Base-by-base conservation (phyloP, 2,113 vertebrate species). In the Takifugu bimaculatus region DNA sequence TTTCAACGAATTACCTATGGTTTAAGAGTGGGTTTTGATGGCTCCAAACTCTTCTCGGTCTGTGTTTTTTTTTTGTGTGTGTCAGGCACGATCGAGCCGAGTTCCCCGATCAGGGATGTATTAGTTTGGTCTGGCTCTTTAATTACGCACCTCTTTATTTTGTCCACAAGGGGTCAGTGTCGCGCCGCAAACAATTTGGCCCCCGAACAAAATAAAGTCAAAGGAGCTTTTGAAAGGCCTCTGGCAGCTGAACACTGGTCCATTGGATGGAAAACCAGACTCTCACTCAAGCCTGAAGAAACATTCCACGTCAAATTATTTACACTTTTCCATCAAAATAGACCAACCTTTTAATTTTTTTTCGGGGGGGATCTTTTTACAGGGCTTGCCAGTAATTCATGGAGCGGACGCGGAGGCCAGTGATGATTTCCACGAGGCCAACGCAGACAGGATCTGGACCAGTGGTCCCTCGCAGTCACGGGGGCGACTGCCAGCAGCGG, bases 101-200 rank as follows among this genome's bases (percentile, higher is more conserved):
- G 43, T n/a, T 35, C 14, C 2, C 13, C 4, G 14, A 45, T 45
- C 14, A 9, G 44, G 12, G 13, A 12, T 45, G 9, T 15, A 45
- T 4, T 45, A 45, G 4, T 14, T 45, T 45, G 44, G 44, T 45
- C 14, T 45, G 12, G 44, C 13, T 44, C 11, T 44, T 11, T 11
- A 43, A 3, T 45, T 5, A 45, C 76, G 80, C 60, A 74, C 44
- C 28, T 74, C 51, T 13, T 26, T 26, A 29, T 0, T 0, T 65
- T 42, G 4, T 69, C 85, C 88, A 83, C 26, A 51, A 80, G 86
- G 73, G 81, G 86, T 83, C 86, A 87, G 71, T 75, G 68, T 87
- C 78, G 65, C 54, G 54, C 63, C 63, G 35, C 12, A 29, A 13
- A 63, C 32, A 52, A 5, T 47, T 10, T 1, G 4, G 0, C 0